phyloP scores from a whole-genome alignment of 2,113 vertebrate genomes.

The Aptenodytes patagonicus region DNA sequence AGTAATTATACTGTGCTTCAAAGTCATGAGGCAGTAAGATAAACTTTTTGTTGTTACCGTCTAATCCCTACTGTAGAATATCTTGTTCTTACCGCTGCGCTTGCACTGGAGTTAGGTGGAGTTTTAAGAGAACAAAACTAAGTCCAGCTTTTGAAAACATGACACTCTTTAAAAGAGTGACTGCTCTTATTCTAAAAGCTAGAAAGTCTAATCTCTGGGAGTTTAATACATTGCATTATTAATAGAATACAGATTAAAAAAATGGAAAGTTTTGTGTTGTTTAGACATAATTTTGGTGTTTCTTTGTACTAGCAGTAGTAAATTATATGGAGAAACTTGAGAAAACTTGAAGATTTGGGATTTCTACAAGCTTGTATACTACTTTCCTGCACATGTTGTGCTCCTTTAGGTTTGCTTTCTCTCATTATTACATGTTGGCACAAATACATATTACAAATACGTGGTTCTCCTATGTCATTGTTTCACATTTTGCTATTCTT shows the following conservation, averaged over 20 bases:
- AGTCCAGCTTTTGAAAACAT: neutral
- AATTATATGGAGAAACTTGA: neutral
- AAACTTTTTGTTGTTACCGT: neutral
- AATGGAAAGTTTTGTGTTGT: fast-evolving
- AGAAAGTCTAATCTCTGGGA: neutral
- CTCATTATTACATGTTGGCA: neutral
- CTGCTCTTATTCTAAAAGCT: neutral
- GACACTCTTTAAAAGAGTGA: fast-evolving
- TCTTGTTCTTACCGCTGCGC: neutral
- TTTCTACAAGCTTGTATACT: neutral
- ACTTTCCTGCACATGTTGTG: neutral
- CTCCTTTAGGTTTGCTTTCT: neutral
- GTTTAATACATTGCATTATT: neutral
- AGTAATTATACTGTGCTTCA: neutral
- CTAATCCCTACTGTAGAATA: neutral
- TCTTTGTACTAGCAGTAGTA: neutral
- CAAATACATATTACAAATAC: neutral
- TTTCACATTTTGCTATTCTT: neutral
- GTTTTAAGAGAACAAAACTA: neutral
- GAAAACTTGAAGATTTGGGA: neutral
- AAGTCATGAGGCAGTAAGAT: neutral
- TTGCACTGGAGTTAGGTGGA: neutral
- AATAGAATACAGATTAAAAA: neutral
- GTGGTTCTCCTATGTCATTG: neutral
- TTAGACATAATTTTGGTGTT: neutral